Evolutionary conservation across 2,797 vertebrate species (phyloP).

Genomic region (Acanthurus leucopareius): DNA sequence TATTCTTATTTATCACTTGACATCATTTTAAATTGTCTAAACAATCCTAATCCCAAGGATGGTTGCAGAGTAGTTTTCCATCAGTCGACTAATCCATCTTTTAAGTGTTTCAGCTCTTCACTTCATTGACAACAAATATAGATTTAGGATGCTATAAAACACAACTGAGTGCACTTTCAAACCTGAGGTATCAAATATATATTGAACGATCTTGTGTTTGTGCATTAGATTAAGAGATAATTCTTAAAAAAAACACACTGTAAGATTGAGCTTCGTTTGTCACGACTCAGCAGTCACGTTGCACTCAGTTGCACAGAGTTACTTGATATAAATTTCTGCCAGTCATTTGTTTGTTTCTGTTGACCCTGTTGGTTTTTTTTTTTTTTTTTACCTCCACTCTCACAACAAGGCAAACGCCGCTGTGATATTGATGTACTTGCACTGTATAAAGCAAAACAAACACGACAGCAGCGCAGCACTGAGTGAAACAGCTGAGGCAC

Average conservation of each 20-base stretch:
- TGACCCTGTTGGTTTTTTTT: conserved; percentile 13
- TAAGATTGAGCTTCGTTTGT: neutral
- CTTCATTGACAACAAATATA: neutral
- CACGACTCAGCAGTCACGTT: neutral
- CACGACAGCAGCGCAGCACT: neutral
- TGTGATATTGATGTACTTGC: conserved; percentile 36
- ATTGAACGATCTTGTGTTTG: neutral
- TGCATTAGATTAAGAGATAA: neutral
- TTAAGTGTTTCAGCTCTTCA: neutral
- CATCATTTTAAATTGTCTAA: too few relatives aligned
- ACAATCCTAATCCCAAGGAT: too few relatives aligned
- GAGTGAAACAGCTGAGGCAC: neutral
- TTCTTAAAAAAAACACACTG: neutral
- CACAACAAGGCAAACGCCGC: neutral
- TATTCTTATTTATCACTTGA: too few relatives aligned
- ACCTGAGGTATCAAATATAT: conserved; percentile 1
- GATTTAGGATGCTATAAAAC: neutral
- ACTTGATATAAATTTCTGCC: neutral
- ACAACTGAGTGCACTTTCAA: neutral
- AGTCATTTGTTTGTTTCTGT: conserved; percentile 4
- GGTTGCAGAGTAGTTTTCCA: neutral
- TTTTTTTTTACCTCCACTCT: conserved; percentile 9
- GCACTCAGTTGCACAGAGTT: neutral
- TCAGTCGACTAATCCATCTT: neutral
- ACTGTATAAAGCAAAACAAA: conserved; percentile 2